Percentiles rank a stretch among this genome's conserved stretches.
phyloP scores from a whole-genome alignment of 2,888 invertebrate species.

The Chesias legatella region DNA sequence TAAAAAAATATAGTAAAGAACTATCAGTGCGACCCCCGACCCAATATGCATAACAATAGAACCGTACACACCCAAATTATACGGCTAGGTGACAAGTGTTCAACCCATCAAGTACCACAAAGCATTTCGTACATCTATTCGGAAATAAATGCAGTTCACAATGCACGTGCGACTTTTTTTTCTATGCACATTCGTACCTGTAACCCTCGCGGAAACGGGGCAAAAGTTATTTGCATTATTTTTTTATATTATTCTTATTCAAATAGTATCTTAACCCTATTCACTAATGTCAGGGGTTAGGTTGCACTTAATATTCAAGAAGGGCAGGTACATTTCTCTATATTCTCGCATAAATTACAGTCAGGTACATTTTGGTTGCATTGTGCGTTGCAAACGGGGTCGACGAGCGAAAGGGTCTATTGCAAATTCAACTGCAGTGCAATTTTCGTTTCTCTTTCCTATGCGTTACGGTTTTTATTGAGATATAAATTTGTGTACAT shows the following conservation, averaged over 20 bases:
- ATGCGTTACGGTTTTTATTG: constrained; percentile 39
- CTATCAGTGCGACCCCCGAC: constrained; percentile 71
- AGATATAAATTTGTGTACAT: constrained; percentile 34
- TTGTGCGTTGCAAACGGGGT: constrained; percentile 64
- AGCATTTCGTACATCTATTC: constrained; percentile 30
- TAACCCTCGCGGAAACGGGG: constrained; percentile 62
- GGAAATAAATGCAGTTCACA: constrained; percentile 50
- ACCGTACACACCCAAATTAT: constrained; percentile 74
- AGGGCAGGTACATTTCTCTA: constrained; percentile 81
- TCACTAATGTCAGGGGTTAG: constrained; percentile 80
- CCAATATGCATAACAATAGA: constrained; percentile 74
- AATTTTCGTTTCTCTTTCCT: constrained; percentile 42
- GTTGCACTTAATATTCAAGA: constrained; percentile 81
- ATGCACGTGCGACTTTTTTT: constrained; percentile 69
- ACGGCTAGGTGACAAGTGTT: constrained; percentile 75
- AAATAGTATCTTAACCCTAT: constrained; percentile 80
- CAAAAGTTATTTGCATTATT: constrained; percentile 81
- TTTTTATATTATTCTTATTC: constrained; percentile 77
- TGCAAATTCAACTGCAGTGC: constrained; percentile 31
- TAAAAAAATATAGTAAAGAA: constrained; percentile 73
- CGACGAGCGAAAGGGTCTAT: constrained; percentile 45
- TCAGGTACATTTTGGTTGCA: constrained; percentile 78
- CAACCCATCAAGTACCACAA: constrained; percentile 50
- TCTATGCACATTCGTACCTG: constrained; percentile 56
- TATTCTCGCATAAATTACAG: constrained; percentile 81